Evolutionary conservation across 2,797 vertebrate genomes (phyloP).

Genomic region (Aldrovandia affinis): DNA sequence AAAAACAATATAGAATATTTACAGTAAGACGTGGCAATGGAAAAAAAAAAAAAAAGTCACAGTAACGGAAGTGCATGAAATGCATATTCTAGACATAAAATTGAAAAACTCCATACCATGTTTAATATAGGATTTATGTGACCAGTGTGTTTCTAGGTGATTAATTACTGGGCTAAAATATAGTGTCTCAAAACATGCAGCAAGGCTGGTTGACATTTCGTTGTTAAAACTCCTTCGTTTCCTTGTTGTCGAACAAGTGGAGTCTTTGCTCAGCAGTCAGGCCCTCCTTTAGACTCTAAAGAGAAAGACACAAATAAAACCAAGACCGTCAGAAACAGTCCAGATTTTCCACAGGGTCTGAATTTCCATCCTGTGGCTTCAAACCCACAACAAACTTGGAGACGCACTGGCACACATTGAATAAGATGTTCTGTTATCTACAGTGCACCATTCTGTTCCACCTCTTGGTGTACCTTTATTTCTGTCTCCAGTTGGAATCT

Average conservation of each 20-base stretch:
- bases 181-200: constrained; percentile 75
- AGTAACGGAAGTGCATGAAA: constrained; percentile 83
- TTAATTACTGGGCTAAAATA: constrained; percentile 75
- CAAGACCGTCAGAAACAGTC: constrained; percentile 21
- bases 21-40: constrained; percentile 75
- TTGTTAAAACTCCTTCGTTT: constrained; percentile 81
- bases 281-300: constrained; percentile 82
- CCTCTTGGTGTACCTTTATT: background rate
- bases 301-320: constrained; percentile 28
- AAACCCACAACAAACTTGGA: background rate
- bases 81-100: constrained; percentile 78
- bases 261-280: constrained; percentile 82
- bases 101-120: constrained; percentile 78
- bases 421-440: background rate
- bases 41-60: constrained; percentile 75
- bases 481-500: background rate
- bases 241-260: constrained; percentile 82
- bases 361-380: background rate
- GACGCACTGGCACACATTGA: background rate
- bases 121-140: constrained; percentile 69
- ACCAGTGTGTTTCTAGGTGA: constrained; percentile 79
- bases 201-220: constrained; percentile 46
- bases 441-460: background rate
- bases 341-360: background rate
- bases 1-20: constrained; percentile 78